Base-by-base conservation (phyloP, 2,113 vertebrate species). In the Nothoprocta perdicaria region DNA sequence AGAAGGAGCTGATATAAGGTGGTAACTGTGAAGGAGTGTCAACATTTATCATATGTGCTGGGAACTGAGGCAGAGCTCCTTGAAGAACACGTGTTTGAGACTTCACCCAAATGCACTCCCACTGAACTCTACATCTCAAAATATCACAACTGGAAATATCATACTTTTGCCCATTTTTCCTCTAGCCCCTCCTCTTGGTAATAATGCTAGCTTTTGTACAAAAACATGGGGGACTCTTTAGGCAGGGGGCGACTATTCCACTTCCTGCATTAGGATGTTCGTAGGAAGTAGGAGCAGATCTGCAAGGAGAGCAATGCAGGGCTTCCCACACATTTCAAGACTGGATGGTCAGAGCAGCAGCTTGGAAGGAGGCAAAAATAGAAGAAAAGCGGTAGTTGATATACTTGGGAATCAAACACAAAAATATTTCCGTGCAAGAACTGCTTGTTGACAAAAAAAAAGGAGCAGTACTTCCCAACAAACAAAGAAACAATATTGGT, bases 381-480 rank as follows among this genome's bases (percentile, higher is more conserved):
- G 60, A 10, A 62, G 60, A 12, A 23, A 23, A 62, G n/a, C 33
- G 23, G 17, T 35, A 61, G 33, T 23, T 62, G 33, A 17, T 62
- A 12, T 62, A 24, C 19, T 5, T 87, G 22, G 10, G 14, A 61
- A 61, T 29, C 4, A 57, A 92, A 46, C 7, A 40, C 12, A 15
- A 73, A 33, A 4, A 24, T 0, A 4, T 69, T 65, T 11, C 29
- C 1, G 3, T 50, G 29, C 10, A 48, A 17, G 24, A 17, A 52
- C 33, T 65, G 2, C 14, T 65, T 82, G 9, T 46, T 19, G 5
- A 38, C 35, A 38, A 38, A 10, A 45, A 35, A 86, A 85, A 84
- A 52, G 6, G 4, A 78, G 5, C 24, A 0, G 0, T 29, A 45
- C 1, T 53, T 15, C 38, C 21, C 12, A 27, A 2, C 66, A 68